A percentile compares a stretch with the other conserved stretches of the same genome.
Evolutionary conservation across 2,113 vertebrate species (phyloP).

Genomic region (Anolis sagrei): DNA sequence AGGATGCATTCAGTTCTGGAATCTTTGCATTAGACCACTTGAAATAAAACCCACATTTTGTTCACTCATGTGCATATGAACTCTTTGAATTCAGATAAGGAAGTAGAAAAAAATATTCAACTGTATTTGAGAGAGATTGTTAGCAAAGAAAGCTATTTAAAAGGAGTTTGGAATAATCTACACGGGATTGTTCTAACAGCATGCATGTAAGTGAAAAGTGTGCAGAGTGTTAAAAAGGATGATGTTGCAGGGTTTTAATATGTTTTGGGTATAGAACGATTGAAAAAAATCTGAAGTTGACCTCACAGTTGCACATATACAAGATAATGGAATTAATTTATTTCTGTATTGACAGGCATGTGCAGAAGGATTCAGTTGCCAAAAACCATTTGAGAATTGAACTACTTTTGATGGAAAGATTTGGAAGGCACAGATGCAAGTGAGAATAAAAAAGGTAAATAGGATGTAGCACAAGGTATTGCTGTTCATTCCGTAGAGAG

Average conservation of each 20-base stretch:
- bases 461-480: background rate
- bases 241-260: too few relatives aligned
- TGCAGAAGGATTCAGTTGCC: background rate
- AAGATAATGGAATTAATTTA: background rate
- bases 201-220: too few relatives aligned
- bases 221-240: too few relatives aligned
- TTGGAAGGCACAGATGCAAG: background rate
- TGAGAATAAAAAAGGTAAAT: background rate
- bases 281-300: background rate
- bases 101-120: background rate
- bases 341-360: background rate
- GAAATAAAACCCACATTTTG: background rate
- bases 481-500: background rate
- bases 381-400: background rate
- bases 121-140: background rate
- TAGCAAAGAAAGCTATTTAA: background rate
- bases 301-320: background rate
- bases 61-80: background rate
- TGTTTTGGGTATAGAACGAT: background rate
- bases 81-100: background rate
- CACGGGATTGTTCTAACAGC: too few relatives aligned
- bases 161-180: background rate
- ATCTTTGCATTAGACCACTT: background rate
- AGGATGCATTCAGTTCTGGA: background rate
- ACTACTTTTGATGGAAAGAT: background rate